phyloP scores from a whole-genome alignment of 1,140 invertebrate species.

The Drosophila erecta region DNA sequence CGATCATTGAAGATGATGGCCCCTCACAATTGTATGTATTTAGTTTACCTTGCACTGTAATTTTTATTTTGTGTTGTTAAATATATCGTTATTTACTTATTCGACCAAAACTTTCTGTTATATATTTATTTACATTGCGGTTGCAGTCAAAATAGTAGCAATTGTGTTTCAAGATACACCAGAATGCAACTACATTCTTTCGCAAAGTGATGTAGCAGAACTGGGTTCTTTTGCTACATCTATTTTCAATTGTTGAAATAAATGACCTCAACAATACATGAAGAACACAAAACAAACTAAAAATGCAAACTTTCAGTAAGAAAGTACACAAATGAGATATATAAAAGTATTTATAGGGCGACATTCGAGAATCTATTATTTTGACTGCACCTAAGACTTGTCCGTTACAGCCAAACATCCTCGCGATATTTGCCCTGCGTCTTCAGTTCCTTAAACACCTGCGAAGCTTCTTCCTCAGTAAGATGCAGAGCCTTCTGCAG shows the following conservation, averaged over 20 bases:
- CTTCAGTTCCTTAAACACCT: slow-evolving; percentile 84
- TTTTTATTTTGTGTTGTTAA: slow-evolving; percentile 84
- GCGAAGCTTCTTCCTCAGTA: slow-evolving; percentile 78
- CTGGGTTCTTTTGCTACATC: not conserved
- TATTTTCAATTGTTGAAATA: not conserved
- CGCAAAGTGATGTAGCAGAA: too few relatives aligned
- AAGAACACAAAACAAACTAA: not conserved
- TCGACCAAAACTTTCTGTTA: slow-evolving; percentile 59
- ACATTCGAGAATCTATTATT: not conserved
- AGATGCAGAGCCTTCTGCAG: slow-evolving; percentile 85
- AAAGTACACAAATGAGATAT: too few relatives aligned
- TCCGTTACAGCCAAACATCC: slow-evolving; percentile 86
- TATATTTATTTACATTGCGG: slow-evolving; percentile 2
- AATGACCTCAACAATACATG: not conserved
- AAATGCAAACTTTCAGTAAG: not conserved
- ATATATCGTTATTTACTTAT: slow-evolving; percentile 83
- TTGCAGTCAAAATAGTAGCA: slow-evolving; percentile 5
- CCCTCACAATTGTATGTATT: slow-evolving; percentile 73
- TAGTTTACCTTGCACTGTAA: slow-evolving; percentile 76
- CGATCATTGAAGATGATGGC: slow-evolving; percentile 25
- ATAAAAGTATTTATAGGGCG: too few relatives aligned
- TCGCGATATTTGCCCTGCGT: slow-evolving; percentile 85
- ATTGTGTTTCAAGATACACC: not conserved
- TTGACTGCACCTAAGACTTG: not conserved
- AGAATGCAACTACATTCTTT: too few relatives aligned